A percentile compares a stretch with the other conserved stretches of the same genome.
Evolutionary conservation across 2,797 vertebrate species (phyloP).

Genomic region (Pipistrellus kuhlii): DNA sequence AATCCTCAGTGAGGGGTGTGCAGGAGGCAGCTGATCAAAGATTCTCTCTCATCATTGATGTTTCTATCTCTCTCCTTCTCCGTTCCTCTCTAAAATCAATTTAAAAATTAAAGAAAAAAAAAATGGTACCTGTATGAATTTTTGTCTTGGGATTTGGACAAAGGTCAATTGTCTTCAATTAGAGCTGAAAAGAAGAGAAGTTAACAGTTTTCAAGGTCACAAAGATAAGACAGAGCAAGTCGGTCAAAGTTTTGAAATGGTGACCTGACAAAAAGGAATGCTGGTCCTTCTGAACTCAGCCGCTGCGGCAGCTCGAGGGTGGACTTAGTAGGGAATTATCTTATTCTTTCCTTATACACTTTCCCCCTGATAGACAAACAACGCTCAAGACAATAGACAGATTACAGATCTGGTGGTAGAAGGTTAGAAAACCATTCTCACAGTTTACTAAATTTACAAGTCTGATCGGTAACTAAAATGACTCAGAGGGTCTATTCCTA

Average conservation of each 20-base stretch:
- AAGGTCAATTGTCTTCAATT: not conserved
- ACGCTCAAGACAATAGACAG: not conserved
- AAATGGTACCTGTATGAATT: not conserved
- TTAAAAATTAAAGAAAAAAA: not conserved
- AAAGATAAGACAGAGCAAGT: constrained; percentile 6
- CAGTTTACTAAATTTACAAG: not conserved
- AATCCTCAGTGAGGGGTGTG: too few relatives aligned
- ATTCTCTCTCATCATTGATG: too few relatives aligned
- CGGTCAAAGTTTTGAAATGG: not conserved
- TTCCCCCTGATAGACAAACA: not conserved
- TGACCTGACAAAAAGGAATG: not conserved
- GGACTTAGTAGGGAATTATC: not conserved
- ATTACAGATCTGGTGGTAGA: not conserved
- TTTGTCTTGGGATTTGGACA: constrained; percentile 28
- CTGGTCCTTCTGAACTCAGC: not conserved
- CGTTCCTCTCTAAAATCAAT: too few relatives aligned
- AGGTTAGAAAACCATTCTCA: not conserved
- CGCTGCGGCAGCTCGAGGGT: not conserved
- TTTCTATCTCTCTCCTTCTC: too few relatives aligned
- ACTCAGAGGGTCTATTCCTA: not conserved
- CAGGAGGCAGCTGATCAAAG: too few relatives aligned
- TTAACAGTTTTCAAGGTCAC: not conserved
- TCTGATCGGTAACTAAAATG: not conserved
- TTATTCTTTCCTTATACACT: not conserved
- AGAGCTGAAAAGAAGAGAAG: not conserved